These are phyloP conservation scores for Catocala nupta DNA, from an alignment of 2,888 invertebrate species.

Conservation along the genomic window DNA sequence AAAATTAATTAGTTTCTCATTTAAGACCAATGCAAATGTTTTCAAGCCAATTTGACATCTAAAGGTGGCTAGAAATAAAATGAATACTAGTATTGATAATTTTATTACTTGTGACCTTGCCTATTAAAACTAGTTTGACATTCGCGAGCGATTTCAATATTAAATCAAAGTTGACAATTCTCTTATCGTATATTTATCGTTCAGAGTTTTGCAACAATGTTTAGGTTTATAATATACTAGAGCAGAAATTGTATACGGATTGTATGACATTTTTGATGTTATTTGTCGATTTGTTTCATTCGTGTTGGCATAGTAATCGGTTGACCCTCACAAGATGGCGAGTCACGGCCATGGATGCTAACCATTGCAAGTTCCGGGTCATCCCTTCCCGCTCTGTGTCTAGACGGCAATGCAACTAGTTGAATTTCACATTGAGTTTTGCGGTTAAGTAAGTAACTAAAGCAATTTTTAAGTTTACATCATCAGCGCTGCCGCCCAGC, in stretches of 20 bases:
- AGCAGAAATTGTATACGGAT: conserved; percentile 1
- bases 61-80: conserved; percentile 51
- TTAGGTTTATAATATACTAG: conserved; percentile 1
- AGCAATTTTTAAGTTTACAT: conserved; percentile 87
- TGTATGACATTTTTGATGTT: conserved; percentile 8
- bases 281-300: conserved; percentile 11
- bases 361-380: conserved; percentile 75
- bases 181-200: conserved; percentile 49
- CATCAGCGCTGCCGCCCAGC: conserved; percentile 81
- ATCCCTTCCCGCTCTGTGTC: conserved; percentile 65
- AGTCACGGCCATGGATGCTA: conserved; percentile 71
- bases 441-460: conserved; percentile 85
- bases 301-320: conserved; percentile 36
- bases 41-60: conserved; percentile 8
- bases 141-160: conserved; percentile 72
- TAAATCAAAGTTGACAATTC: conserved; percentile 57
- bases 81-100: conserved; percentile 54
- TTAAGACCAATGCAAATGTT: conserved; percentile 8
- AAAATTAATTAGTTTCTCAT: conserved; percentile 6
- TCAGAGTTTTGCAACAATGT: conserved; percentile 17
- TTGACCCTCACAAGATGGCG: conserved; percentile 48
- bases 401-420: conserved; percentile 74
- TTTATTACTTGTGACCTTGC: conserved; percentile 71
- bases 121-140: conserved; percentile 78
- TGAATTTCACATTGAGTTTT: conserved; percentile 80